phyloP scores from a whole-genome alignment of 2,113 vertebrate genomes.

The Mirounga angustirostris region DNA sequence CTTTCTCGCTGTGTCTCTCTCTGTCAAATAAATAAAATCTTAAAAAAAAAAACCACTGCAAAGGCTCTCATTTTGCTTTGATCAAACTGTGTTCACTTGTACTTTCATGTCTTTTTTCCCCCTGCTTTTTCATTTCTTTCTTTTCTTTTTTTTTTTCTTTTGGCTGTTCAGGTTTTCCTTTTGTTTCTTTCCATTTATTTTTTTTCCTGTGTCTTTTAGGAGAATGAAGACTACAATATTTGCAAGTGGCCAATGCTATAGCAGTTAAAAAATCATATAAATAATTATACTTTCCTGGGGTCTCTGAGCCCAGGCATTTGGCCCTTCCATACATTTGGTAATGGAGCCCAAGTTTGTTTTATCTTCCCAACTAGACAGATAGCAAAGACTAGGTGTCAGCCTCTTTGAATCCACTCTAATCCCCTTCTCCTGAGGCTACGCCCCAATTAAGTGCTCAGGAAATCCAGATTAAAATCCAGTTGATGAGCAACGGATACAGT shows the following conservation, averaged over 20 bases:
- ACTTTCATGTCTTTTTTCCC: not conserved
- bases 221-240: not conserved
- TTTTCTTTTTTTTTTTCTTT: not conserved
- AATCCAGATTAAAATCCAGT: conserved; percentile 41
- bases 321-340: not conserved
- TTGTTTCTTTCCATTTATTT: conserved; percentile 54
- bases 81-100: not conserved
- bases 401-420: not conserved
- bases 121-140: not conserved
- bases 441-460: not conserved
- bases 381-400: not conserved
- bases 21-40: too few species aligned
- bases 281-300: not conserved
- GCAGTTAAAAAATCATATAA: not conserved
- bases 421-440: not conserved
- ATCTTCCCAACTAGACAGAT: conserved; percentile 23
- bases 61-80: not conserved
- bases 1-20: too few species aligned
- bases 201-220: conserved; percentile 66
- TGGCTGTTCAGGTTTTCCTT: conserved; percentile 55
- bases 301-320: not conserved
- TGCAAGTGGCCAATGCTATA: not conserved
- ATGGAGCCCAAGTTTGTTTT: not conserved
- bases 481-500: not conserved
- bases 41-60: not conserved